A percentile compares a stretch with the other conserved stretches of the same genome.
Evolutionary conservation across 2,113 vertebrate species (phyloP).

Genomic region (Tyto alba): DNA sequence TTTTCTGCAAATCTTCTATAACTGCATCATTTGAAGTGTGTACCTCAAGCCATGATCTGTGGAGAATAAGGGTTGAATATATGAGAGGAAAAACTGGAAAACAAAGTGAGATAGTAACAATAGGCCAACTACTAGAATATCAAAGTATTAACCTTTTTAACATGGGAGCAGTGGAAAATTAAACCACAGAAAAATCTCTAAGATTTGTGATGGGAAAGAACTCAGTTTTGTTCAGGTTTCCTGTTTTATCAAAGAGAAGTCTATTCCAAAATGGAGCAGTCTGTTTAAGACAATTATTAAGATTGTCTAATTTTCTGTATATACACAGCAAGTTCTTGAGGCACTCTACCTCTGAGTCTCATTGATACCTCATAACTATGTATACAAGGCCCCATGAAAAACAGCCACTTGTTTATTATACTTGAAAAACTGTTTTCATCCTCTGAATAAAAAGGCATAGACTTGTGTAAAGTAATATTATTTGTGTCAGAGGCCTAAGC

Average conservation of each 20-base stretch:
- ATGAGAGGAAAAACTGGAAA: not conserved
- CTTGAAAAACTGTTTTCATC: not conserved
- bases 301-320: not conserved
- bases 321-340: not conserved
- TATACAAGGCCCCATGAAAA: not conserved
- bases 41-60: not conserved
- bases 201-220: not conserved
- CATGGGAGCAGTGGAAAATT: accelerated
- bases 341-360: not conserved
- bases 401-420: not conserved
- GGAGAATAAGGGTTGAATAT: not conserved
- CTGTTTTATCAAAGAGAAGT: not conserved
- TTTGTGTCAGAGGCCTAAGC: not conserved
- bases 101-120: not conserved
- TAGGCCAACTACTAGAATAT: not conserved
- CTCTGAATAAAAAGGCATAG: not conserved
- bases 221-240: not conserved
- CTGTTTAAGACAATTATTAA: not conserved
- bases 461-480: not conserved
- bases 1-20: not conserved
- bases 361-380: not conserved
- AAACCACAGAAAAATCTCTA: not conserved
- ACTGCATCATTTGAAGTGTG: accelerated
- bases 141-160: not conserved
- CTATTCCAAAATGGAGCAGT: not conserved